These are phyloP conservation scores for Dione juno DNA, from an alignment of 2,888 invertebrate species.

Conservation along the genomic window DNA sequence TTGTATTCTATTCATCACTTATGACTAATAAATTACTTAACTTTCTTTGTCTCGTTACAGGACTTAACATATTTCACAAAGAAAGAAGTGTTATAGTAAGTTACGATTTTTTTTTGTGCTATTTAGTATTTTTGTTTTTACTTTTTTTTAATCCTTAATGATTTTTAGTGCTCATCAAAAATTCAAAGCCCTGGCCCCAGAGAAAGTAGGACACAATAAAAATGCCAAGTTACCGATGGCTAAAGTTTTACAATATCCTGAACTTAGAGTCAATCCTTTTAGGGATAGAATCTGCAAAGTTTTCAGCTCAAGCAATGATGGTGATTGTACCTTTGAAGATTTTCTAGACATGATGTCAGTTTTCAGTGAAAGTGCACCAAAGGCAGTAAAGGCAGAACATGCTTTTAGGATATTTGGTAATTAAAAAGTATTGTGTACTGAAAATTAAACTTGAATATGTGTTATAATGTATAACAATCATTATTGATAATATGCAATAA, in stretches of 20 bases:
- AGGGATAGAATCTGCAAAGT: slow-evolving; percentile 95
- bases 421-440: slow-evolving; percentile 21
- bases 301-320: slow-evolving; percentile 94
- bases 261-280: slow-evolving; percentile 95
- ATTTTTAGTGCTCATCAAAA: slow-evolving; percentile 91
- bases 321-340: slow-evolving; percentile 97
- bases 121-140: background rate
- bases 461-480: no score
- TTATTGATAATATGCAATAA: no score
- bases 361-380: slow-evolving; percentile 95
- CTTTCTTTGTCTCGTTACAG: slow-evolving; percentile 75
- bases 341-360: slow-evolving; percentile 99
- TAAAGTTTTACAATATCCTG: slow-evolving; percentile 93
- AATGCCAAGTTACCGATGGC: slow-evolving; percentile 93
- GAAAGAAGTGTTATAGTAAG: slow-evolving; percentile 95
- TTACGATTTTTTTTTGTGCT: slow-evolving; percentile 52
- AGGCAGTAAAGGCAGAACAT: slow-evolving; percentile 96
- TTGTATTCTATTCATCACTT: background rate
- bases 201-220: slow-evolving; percentile 94
- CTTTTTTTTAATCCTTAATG: background rate
- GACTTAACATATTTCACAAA: slow-evolving; percentile 97
- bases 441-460: background rate
- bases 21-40: background rate
- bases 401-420: slow-evolving; percentile 97
- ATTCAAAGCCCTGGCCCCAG: slow-evolving; percentile 94